A percentile compares a stretch with the other conserved stretches of the same genome.
These are phyloP conservation scores for Thelohanellus kitauei DNA, from an alignment of 30 jellyfish, hydroid and myxozoan genomes.

Conservation along the genomic window DNA sequence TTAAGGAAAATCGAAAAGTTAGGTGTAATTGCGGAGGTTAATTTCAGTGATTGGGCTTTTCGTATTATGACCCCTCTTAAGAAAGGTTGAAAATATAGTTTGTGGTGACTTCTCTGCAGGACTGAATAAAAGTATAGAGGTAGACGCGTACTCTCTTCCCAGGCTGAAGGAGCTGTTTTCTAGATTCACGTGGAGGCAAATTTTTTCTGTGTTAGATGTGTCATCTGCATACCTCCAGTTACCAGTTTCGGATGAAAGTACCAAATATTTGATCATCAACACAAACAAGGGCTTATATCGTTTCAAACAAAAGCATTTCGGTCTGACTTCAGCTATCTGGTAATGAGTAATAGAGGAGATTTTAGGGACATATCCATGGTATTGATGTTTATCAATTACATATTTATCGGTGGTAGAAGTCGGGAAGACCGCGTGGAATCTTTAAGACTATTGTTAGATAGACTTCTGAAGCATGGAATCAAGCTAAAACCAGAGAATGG, in stretches of 20 bases:
- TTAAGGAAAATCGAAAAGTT: constrained; percentile 7
- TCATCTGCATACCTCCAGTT: background rate
- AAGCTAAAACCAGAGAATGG: background rate
- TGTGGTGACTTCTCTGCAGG: constrained; percentile 27
- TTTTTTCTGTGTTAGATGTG: constrained; percentile 19
- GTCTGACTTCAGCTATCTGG: constrained; percentile 1
- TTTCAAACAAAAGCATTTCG: background rate
- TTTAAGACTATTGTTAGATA: no score
- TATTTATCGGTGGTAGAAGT: background rate
- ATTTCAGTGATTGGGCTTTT: constrained; percentile 36
- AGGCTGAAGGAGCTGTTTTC: constrained; percentile 18
- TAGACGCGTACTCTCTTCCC: constrained; percentile 23
- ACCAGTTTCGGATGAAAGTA: background rate
- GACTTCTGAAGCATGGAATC: background rate
- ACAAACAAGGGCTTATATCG: background rate
- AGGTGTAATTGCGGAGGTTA: constrained; percentile 14
- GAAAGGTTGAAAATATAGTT: constrained; percentile 20
- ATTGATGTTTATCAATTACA: no score
- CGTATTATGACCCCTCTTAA: constrained; percentile 13
- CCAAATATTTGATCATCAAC: no score
- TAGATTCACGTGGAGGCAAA: constrained; percentile 20
- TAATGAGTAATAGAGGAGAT: background rate
- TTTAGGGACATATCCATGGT: background rate
- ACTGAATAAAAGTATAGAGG: constrained; percentile 21
- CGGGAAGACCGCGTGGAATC: background rate